Percentiles rank a stretch among this genome's conserved stretches.
Evolutionary conservation across 2,797 vertebrate genomes (phyloP).

Genomic region (Cyprinella venusta): DNA sequence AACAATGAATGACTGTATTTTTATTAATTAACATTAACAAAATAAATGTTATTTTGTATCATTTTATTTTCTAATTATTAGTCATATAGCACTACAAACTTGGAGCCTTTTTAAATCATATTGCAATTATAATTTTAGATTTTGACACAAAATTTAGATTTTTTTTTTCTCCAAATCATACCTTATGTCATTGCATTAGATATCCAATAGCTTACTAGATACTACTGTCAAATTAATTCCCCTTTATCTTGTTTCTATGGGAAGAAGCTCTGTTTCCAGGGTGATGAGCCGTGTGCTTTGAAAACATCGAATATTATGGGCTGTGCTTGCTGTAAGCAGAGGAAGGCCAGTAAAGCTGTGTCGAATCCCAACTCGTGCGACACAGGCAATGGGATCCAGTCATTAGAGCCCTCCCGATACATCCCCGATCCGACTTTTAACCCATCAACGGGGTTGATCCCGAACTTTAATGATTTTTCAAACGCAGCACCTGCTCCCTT

Average conservation of each 20-base stretch:
- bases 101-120: neutral
- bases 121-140: neutral
- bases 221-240: neutral
- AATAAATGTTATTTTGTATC: too few species aligned
- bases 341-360: slow-evolving; percentile 70
- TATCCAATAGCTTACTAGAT: neutral
- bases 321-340: slow-evolving; percentile 94
- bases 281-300: slow-evolving; percentile 62
- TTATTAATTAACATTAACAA: neutral
- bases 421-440: slow-evolving; percentile 75
- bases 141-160: neutral
- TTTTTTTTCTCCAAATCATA: neutral
- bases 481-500: slow-evolving; percentile 53
- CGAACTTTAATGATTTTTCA: slow-evolving; percentile 84
- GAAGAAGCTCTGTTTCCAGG: slow-evolving; percentile 69
- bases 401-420: slow-evolving; percentile 70
- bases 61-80: neutral
- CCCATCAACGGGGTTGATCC: slow-evolving; percentile 63
- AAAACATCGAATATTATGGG: slow-evolving; percentile 83
- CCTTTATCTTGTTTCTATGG: slow-evolving; percentile 37
- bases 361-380: slow-evolving; percentile 64
- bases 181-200: neutral
- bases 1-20: neutral
- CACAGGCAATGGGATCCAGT: slow-evolving; percentile 61
- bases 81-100: neutral